These are phyloP conservation scores for Oopsacas minuta DNA, from an alignment of 37 sponge, comb jelly and placozoan genomes.

Conservation along the genomic window DNA sequence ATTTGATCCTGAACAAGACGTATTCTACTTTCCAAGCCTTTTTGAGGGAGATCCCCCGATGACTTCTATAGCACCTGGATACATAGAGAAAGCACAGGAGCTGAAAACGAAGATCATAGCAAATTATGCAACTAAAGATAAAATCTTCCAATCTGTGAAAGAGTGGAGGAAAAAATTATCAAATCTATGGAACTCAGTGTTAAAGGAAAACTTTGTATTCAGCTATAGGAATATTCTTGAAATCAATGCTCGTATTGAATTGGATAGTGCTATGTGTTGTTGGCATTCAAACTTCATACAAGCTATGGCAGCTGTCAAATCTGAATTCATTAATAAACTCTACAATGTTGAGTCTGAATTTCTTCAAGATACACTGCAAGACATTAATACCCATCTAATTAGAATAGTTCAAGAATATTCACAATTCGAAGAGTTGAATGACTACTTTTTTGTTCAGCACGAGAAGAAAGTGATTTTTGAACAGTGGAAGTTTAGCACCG, in stretches of 20 bases:
- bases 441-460: background rate
- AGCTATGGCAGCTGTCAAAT: background rate
- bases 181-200: conserved; percentile 25
- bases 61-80: conserved; percentile 25
- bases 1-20: conserved; percentile 33
- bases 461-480: background rate
- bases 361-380: background rate
- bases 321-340: background rate
- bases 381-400: background rate
- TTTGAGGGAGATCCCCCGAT: conserved; percentile 38
- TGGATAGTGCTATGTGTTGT: conserved; percentile 12
- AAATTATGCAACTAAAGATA: background rate
- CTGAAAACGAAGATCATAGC: background rate
- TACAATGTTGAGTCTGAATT: background rate
- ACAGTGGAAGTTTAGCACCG: background rate
- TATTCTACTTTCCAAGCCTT: conserved; percentile 23
- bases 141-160: background rate
- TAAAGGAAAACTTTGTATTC: conserved; percentile 33
- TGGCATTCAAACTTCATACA: conserved; percentile 24
- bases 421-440: background rate
- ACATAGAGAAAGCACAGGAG: conserved; percentile 10
- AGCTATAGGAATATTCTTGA: conserved; percentile 31
- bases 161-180: background rate
- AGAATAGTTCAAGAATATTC: background rate
- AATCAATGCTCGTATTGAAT: background rate